A percentile compares a stretch with the other conserved stretches of the same genome.
phyloP scores from a whole-genome alignment of 2,113 vertebrate genomes.

The Poicephalus gulielmi region DNA sequence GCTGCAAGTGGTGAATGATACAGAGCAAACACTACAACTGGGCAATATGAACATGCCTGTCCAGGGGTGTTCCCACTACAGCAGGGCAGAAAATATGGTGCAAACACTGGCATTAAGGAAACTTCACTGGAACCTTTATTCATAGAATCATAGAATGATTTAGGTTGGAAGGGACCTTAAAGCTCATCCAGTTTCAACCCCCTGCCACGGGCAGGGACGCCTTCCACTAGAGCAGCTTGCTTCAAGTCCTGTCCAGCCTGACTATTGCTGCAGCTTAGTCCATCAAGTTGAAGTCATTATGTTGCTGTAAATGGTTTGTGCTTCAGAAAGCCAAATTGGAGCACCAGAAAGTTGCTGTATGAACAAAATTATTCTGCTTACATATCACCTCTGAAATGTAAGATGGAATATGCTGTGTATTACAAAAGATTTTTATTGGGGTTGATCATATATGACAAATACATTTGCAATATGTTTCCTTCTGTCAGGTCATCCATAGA shows the following conservation, averaged over 20 bases:
- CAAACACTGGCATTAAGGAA: not conserved
- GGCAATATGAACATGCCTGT: not conserved
- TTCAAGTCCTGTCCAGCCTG: not conserved
- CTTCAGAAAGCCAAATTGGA: not conserved
- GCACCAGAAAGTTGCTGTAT: not conserved
- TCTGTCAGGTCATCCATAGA: constrained; percentile 37
- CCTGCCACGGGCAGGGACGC: not conserved
- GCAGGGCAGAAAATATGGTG: not conserved
- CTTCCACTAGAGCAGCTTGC: not conserved
- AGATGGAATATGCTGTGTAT: not conserved
- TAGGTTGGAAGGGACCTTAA: not conserved
- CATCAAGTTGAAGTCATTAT: not conserved
- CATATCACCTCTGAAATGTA: not conserved
- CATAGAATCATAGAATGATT: not conserved
- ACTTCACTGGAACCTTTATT: not conserved
- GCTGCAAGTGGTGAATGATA: not conserved
- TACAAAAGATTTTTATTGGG: not conserved
- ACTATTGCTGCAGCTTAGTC: not conserved
- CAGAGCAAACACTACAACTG: not conserved
- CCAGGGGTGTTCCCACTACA: not conserved
- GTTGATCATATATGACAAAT: constrained; percentile 16
- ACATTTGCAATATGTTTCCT: constrained; percentile 50
- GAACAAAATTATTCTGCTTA: not conserved
- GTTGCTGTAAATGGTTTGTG: not conserved
- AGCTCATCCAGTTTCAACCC: not conserved